These are phyloP conservation scores for Ondatra zibethicus DNA, from an alignment of 2,113 vertebrate genomes.

Conservation along the genomic window DNA sequence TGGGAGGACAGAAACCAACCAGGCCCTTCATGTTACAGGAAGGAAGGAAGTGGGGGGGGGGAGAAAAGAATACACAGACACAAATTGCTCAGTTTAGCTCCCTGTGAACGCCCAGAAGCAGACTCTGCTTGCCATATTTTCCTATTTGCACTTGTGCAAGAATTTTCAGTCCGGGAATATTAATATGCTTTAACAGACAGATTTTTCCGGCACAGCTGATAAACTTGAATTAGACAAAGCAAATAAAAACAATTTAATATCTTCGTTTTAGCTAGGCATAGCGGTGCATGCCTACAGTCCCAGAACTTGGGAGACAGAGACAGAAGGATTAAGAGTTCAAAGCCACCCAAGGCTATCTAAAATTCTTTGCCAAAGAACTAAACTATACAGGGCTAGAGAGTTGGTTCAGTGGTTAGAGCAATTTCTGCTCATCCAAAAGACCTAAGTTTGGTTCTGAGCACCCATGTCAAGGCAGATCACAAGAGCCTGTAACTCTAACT, in stretches of 20 bases:
- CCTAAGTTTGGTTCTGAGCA: background rate
- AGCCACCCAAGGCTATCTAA: background rate
- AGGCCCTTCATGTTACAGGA: too few species aligned
- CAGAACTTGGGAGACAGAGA: background rate
- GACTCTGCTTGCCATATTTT: slow-evolving; percentile 9
- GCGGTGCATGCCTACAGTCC: background rate
- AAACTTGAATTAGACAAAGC: background rate
- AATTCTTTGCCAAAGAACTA: background rate
- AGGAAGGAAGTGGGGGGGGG: too few species aligned
- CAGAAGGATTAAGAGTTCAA: background rate
- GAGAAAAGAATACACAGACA: background rate
- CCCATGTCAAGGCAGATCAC: background rate
- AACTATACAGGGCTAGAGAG: background rate
- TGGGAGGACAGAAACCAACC: too few species aligned
- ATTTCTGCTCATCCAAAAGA: background rate
- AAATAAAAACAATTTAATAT: background rate
- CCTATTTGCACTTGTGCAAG: background rate
- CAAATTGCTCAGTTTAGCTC: background rate
- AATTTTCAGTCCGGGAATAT: slow-evolving; percentile 11
- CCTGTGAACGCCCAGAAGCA: background rate
- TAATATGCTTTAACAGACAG: background rate
- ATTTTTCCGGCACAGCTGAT: background rate
- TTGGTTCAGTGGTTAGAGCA: background rate
- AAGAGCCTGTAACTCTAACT: background rate
- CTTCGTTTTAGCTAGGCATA: background rate